Evolutionary conservation across 2,113 vertebrate species (phyloP).

Genomic region (Conger conger): DNA sequence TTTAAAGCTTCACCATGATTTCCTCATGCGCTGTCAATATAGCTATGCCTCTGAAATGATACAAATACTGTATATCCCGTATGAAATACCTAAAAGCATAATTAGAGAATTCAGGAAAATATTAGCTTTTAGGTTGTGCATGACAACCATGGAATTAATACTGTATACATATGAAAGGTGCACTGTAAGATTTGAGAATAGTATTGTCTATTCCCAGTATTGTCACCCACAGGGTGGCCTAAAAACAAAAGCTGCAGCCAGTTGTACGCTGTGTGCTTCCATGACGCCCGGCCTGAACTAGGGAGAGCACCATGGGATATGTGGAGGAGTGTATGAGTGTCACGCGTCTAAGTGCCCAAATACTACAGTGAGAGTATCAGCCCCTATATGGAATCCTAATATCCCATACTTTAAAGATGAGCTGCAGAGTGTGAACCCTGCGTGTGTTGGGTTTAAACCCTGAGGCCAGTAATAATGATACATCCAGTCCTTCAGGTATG

Average conservation of each 20-base stretch:
- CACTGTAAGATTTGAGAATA: slow-evolving; percentile 7
- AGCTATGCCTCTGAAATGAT: no score
- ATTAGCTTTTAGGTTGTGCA: background rate
- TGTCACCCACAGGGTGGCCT: background rate
- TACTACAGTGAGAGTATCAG: background rate
- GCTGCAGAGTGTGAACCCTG: slow-evolving; percentile 68
- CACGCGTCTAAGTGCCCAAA: background rate
- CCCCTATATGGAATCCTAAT: slow-evolving; percentile 58
- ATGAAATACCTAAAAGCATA: background rate
- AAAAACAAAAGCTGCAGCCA: background rate
- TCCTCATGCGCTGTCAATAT: no score
- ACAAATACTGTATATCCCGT: no score
- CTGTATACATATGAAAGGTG: background rate
- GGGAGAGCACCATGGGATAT: background rate
- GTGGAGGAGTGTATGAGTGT: background rate
- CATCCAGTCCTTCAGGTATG: slow-evolving; percentile 42
- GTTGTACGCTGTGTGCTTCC: background rate
- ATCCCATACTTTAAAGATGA: slow-evolving; percentile 68
- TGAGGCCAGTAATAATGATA: slow-evolving; percentile 64
- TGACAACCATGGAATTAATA: slow-evolving; percentile 16
- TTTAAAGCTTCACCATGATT: no score
- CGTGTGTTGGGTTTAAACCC: slow-evolving; percentile 62
- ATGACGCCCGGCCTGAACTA: background rate
- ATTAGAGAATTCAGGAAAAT: background rate
- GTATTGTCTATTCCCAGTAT: background rate